Conservation (phyloP, 2,888 invertebrate species). For the Amphipoea oculea region DNA sequence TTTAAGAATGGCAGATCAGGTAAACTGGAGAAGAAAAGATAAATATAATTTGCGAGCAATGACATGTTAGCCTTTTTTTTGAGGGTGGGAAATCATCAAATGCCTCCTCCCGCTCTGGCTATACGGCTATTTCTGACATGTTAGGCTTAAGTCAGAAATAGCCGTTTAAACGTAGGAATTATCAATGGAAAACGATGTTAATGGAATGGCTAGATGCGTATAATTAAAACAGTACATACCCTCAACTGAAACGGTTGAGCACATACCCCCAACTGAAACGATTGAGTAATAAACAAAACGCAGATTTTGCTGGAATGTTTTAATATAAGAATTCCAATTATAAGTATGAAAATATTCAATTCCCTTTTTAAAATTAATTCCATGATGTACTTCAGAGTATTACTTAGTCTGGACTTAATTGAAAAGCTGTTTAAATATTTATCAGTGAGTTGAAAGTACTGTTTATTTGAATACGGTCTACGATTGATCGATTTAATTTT, state of each 20-base stretch:
- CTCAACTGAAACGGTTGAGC: background rate
- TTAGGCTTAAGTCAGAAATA: background rate
- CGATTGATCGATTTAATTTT: constrained; percentile 82
- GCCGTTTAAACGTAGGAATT: background rate
- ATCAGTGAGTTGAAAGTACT: constrained; percentile 55
- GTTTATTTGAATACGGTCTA: constrained; percentile 65
- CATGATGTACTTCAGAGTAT: constrained; percentile 36
- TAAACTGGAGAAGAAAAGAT: background rate
- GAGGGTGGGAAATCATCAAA: too few relatives aligned
- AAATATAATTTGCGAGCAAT: background rate
- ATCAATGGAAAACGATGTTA: background rate
- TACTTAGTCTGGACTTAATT: constrained; percentile 59
- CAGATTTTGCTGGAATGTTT: background rate
- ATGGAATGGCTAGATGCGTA: background rate
- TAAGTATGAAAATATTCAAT: constrained; percentile 6
- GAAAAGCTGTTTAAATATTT: constrained; percentile 63
- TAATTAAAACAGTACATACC: background rate
- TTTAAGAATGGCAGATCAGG: background rate
- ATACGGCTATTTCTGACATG: too few relatives aligned
- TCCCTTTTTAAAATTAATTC: constrained; percentile 26
- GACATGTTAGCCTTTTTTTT: background rate
- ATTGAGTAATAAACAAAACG: background rate
- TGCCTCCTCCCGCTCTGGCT: too few relatives aligned
- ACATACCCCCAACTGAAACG: background rate
- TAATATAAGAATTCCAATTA: constrained; percentile 5